phyloP scores from a whole-genome alignment of 2,113 vertebrate genomes.

The Rissa tridactyla region DNA sequence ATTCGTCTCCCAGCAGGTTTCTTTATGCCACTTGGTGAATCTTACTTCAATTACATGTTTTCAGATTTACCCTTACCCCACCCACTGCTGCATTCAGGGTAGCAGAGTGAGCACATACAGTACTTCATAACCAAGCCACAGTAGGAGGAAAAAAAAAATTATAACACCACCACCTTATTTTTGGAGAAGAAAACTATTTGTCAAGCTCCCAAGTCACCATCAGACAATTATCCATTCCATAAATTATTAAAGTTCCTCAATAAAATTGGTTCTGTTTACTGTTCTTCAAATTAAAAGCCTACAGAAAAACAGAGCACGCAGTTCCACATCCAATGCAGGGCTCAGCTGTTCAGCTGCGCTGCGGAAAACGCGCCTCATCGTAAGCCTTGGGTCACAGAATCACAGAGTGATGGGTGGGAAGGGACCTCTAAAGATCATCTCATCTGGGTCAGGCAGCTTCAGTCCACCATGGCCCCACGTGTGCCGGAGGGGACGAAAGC shows the following conservation, averaged over 20 bases:
- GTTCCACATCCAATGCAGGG: neutral
- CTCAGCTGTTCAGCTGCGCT: neutral
- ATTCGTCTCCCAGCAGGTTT: neutral
- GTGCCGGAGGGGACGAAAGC: neutral
- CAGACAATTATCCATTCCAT: neutral
- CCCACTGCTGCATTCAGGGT: neutral
- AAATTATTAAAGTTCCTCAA: neutral
- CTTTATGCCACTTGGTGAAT: neutral
- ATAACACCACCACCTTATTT: neutral
- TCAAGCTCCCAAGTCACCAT: neutral
- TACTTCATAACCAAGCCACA: neutral
- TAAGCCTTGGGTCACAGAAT: neutral
- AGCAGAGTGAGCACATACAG: neutral
- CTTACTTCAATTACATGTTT: neutral
- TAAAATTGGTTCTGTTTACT: neutral
- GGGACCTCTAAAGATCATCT: too few species aligned
- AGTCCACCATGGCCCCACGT: rapidly evolving
- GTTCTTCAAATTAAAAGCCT: neutral
- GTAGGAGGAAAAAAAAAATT: neutral
- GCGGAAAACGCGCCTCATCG: neutral
- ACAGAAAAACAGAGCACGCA: neutral
- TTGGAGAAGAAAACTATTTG: neutral
- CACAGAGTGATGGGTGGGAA: too few species aligned
- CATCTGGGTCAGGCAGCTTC: neutral
- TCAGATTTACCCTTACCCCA: neutral